A percentile compares a stretch with the other conserved stretches of the same genome.
Evolutionary conservation across 2,888 invertebrate genomes (phyloP).

Genomic region (Phanerotoma sp.): DNA sequence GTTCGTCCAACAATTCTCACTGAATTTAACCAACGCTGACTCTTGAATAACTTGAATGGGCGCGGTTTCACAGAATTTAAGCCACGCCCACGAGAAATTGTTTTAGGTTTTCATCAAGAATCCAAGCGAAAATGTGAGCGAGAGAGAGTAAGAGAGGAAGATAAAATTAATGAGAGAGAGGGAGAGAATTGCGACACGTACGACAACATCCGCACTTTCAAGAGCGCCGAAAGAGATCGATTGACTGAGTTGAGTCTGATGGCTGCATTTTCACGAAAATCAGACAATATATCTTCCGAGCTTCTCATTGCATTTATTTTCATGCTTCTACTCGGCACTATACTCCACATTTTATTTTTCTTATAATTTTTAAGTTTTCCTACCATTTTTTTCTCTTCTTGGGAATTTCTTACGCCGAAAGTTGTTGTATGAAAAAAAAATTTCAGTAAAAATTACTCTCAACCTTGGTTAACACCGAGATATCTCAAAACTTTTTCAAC

Average conservation of each 20-base stretch:
- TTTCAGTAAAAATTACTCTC: too few species aligned
- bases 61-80: slow-evolving; percentile 11
- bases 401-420: too few species aligned
- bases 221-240: slow-evolving; percentile 43
- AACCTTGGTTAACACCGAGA: too few species aligned
- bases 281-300: not conserved
- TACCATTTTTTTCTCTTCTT: not conserved
- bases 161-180: slow-evolving; percentile 15
- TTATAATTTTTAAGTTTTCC: not conserved
- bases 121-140: slow-evolving; percentile 11
- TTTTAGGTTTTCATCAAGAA: slow-evolving; percentile 24
- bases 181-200: slow-evolving; percentile 27
- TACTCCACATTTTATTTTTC: not conserved
- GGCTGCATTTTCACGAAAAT: slow-evolving; percentile 16
- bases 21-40: not conserved
- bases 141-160: slow-evolving; percentile 6
- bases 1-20: too few species aligned
- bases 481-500: too few species aligned
- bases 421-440: too few species aligned
- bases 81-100: slow-evolving; percentile 22
- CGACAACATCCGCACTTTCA: slow-evolving; percentile 33
- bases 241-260: slow-evolving; percentile 25
- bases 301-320: not conserved
- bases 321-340: not conserved
- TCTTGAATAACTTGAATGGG: slow-evolving; percentile 23